Conservation (phyloP, 2,888 invertebrate genomes). For the Latheticus oryzae region DNA sequence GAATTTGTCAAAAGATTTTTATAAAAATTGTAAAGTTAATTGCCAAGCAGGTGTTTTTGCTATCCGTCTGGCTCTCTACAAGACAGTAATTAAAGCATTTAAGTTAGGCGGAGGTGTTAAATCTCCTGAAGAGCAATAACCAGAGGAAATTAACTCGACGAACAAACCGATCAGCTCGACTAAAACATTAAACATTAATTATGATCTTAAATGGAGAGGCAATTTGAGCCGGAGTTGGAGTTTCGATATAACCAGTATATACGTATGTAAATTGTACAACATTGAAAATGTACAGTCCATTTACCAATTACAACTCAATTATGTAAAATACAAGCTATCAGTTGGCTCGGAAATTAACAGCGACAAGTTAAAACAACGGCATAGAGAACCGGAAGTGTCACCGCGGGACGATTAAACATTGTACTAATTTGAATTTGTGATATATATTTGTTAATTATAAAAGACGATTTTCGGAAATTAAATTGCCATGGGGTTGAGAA, state of each 20-base stretch:
- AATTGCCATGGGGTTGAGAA: constrained; percentile 56
- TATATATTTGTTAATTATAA: constrained; percentile 64
- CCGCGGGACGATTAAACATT: constrained; percentile 54
- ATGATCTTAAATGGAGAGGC: constrained; percentile 53
- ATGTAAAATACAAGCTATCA: constrained; percentile 64
- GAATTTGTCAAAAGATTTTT: too few species aligned
- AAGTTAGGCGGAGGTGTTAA: constrained; percentile 31
- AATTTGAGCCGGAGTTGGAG: constrained; percentile 55
- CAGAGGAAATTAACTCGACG: constrained; percentile 35
- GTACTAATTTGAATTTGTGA: constrained; percentile 63
- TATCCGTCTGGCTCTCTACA: too few species aligned
- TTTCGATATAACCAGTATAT: constrained; percentile 59
- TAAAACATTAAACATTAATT: constrained; percentile 52
- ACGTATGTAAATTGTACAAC: constrained; percentile 64
- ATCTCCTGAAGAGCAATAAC: constrained; percentile 32
- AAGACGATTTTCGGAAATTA: constrained; percentile 63
- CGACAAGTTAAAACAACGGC: constrained; percentile 63
- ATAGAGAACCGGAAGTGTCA: constrained; percentile 57
- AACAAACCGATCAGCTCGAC: constrained; percentile 32
- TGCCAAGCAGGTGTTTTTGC: too few species aligned
- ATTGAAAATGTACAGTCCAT: constrained; percentile 65
- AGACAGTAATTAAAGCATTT: constrained; percentile 33
- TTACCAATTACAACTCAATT: constrained; percentile 67
- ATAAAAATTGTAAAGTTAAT: too few species aligned
- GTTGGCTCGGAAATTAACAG: constrained; percentile 66